Evolutionary conservation across 2,113 vertebrate genomes (phyloP).

Genomic region (Odontophorus gujanensis): DNA sequence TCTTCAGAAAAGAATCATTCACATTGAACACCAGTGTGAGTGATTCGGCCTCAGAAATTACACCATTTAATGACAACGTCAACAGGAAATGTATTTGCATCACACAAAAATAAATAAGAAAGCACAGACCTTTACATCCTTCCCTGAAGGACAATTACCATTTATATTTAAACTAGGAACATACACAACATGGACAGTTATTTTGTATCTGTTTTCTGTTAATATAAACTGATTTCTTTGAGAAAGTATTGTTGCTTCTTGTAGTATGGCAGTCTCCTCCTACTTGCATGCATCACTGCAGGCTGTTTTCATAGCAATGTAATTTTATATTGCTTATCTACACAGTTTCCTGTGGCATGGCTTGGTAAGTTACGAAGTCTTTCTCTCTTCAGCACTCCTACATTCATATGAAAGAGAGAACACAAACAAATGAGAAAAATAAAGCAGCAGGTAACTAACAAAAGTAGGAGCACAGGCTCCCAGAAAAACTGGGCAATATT

Average conservation of each 20-base stretch:
- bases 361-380: not conserved
- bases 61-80: slow-evolving; percentile 42
- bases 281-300: not conserved
- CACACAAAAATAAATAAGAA: slow-evolving; percentile 52
- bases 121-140: slow-evolving; percentile 30
- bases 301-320: not conserved
- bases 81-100: slow-evolving; percentile 55
- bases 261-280: not conserved
- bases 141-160: slow-evolving; percentile 6
- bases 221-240: not conserved
- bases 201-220: not conserved
- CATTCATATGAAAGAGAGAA: not conserved
- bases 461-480: not conserved
- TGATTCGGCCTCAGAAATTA: slow-evolving; percentile 46
- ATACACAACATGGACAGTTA: not conserved
- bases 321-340: not conserved
- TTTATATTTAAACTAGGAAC: slow-evolving; percentile 16
- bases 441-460: not conserved
- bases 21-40: not conserved
- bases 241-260: not conserved
- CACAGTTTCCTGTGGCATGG: not conserved
- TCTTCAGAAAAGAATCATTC: slow-evolving; percentile 45
- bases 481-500: not conserved
- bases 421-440: not conserved
- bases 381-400: not conserved